Percentiles rank a stretch among this genome's conserved stretches.
Conservation (phyloP, 2,888 invertebrate species). For the Phortica okadai region DNA sequence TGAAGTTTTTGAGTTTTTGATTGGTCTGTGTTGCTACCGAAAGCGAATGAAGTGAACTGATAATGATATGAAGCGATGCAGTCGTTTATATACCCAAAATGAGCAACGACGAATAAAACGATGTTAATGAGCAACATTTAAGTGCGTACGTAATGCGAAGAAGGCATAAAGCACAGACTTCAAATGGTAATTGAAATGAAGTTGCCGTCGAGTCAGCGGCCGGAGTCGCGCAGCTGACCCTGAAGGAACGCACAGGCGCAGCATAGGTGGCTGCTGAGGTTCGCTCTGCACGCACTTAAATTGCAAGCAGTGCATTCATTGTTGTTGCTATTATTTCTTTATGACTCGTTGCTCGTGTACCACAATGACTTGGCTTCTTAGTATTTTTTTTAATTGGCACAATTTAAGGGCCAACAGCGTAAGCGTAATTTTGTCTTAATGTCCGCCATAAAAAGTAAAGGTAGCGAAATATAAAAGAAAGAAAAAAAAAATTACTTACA, state of each 20-base stretch:
- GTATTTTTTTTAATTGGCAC: conserved; percentile 5
- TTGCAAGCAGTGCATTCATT: conserved; percentile 30
- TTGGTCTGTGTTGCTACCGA: conserved; percentile 69
- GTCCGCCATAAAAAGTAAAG: conserved; percentile 28
- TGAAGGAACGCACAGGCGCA: conserved; percentile 43
- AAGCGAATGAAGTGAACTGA: conserved; percentile 55
- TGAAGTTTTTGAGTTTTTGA: conserved; percentile 48
- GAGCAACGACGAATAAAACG: neutral
- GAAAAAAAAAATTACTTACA: conserved; percentile 24
- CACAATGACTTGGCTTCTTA: neutral
- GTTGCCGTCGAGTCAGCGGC: conserved; percentile 36
- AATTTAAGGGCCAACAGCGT: conserved; percentile 25
- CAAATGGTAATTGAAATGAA: conserved; percentile 29
- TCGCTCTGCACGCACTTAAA: conserved; percentile 26
- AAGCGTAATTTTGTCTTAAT: conserved; percentile 21
- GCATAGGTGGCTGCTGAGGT: neutral
- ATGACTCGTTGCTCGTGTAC: neutral
- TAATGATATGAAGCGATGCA: conserved; percentile 40
- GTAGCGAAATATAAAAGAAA: conserved; percentile 28
- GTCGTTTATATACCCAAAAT: conserved; percentile 7
- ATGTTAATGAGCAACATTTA: conserved; percentile 48
- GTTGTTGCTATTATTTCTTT: neutral
- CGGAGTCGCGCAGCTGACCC: conserved; percentile 48
- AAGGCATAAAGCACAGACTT: conserved; percentile 15
- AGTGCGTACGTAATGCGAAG: conserved; percentile 26